Conservation (phyloP, 1,140 invertebrate genomes). For the Apis dorsata region DNA sequence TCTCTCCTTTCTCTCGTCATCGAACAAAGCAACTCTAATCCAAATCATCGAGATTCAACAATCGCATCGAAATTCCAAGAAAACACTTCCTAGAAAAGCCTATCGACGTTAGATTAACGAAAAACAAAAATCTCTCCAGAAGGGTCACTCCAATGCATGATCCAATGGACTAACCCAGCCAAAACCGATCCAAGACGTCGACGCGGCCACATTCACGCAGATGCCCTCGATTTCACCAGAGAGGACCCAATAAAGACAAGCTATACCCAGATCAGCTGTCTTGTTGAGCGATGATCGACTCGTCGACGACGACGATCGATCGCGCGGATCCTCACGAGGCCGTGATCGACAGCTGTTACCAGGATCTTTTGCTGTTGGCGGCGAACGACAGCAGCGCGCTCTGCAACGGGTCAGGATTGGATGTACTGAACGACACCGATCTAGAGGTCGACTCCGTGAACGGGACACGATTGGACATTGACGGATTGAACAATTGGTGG, state of each 20-base stretch:
- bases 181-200: no score
- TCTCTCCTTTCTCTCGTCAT: no score
- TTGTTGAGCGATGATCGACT: constrained; percentile 53
- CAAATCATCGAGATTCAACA: background rate
- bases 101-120: background rate
- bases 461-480: constrained; percentile 50
- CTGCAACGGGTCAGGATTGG: constrained; percentile 38
- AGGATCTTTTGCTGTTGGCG: constrained; percentile 23
- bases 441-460: constrained; percentile 44
- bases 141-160: background rate
- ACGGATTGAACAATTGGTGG: constrained; percentile 85
- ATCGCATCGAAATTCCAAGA: no score
- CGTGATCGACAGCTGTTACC: constrained; percentile 16
- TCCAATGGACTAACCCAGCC: background rate
- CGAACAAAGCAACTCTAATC: no score
- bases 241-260: background rate
- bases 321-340: constrained; percentile 46
- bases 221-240: background rate
- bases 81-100: background rate
- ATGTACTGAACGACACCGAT: constrained; percentile 70
- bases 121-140: background rate
- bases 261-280: background rate
- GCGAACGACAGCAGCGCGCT: constrained; percentile 1
- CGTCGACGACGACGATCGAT: constrained; percentile 46
- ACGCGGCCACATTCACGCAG: background rate